Percentiles rank a stretch among this genome's conserved stretches.
Conservation (phyloP, 2,797 vertebrate genomes). For the Todus mexicanus region DNA sequence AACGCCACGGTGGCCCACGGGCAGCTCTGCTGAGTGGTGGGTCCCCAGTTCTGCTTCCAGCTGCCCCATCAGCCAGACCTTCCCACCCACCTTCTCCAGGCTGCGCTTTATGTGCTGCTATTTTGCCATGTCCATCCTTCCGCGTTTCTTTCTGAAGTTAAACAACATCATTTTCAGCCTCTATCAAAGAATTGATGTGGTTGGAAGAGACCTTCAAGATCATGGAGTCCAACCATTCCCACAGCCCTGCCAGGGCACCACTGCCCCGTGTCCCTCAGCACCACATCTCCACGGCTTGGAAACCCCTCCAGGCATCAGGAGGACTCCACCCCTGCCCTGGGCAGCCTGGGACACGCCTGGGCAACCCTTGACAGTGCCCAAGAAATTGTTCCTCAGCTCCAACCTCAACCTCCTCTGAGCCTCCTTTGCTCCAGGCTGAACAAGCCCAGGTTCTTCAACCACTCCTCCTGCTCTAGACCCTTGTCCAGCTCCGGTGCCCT, state of each 20-base stretch:
- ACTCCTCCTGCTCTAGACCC: not conserved
- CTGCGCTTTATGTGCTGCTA: rapidly evolving
- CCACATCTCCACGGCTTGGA: not conserved
- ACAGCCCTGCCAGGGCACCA: not conserved
- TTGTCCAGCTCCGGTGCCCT: not conserved
- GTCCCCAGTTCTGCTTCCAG: not conserved
- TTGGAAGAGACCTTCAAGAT: not conserved
- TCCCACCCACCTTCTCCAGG: not conserved
- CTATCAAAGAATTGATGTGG: not conserved
- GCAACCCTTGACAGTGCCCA: not conserved
- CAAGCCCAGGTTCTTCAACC: too few species aligned
- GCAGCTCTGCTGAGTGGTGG: rapidly evolving
- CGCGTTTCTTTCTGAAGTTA: rapidly evolving
- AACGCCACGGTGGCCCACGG: not conserved
- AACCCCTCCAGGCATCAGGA: not conserved
- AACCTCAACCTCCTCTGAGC: not conserved
- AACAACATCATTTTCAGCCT: not conserved
- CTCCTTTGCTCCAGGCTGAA: too few species aligned
- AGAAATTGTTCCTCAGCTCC: not conserved
- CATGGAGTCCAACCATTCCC: not conserved
- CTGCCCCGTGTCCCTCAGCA: not conserved
- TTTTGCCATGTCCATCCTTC: not conserved
- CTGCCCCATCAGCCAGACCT: not conserved
- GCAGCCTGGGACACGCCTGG: not conserved
- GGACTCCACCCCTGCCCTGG: not conserved